These are phyloP conservation scores for Erpobdella octoculata DNA, from an alignment of 2,888 invertebrate genomes.

Conservation along the genomic window DNA sequence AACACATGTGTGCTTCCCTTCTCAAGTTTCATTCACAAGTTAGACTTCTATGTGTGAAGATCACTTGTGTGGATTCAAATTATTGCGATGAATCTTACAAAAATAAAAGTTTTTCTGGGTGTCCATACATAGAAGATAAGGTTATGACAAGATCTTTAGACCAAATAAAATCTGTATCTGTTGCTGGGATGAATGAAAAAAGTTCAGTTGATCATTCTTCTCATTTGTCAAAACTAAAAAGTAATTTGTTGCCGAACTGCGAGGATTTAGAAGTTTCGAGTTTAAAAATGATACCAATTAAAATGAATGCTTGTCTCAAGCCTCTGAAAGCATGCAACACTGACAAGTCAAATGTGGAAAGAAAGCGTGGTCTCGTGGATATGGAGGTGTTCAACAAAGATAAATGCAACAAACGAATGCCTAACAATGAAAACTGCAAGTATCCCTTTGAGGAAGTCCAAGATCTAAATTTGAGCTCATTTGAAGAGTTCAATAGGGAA, in stretches of 20 bases:
- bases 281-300: too few species aligned
- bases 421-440: slow-evolving; percentile 1
- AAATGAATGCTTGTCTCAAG: background rate
- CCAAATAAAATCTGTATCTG: background rate
- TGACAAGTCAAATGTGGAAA: background rate
- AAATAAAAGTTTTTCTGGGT: too few species aligned
- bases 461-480: background rate
- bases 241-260: background rate
- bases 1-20: background rate
- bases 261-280: background rate
- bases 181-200: background rate
- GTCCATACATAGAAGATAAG: background rate
- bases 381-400: background rate
- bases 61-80: background rate
- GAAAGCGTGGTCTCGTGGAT: background rate
- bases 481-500: background rate
- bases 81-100: too few species aligned
- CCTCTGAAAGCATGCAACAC: background rate
- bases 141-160: background rate
- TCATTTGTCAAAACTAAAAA: too few species aligned
- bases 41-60: background rate
- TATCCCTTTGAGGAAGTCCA: background rate
- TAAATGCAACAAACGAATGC: background rate
- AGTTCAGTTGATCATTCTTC: background rate
- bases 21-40: background rate